Evolutionary conservation across 1,140 invertebrate species (phyloP), one percentile per base, ranked within the genome.

Genomic region (Phthorimaea operculella): DNA sequence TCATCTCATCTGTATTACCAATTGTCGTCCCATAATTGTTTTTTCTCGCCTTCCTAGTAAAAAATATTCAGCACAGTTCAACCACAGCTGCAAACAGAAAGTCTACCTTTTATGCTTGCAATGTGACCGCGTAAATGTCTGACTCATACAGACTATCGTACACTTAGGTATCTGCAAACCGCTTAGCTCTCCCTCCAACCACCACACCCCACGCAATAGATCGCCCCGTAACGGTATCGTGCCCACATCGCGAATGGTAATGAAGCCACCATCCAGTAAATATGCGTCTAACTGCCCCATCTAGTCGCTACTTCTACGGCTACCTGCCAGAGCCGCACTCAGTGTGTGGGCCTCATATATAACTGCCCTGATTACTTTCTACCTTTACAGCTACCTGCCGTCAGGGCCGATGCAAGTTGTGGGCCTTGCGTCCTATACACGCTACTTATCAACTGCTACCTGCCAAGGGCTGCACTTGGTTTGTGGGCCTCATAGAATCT

Each of bases 231-330:
- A 47, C 12, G 44, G 15, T 47, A 47, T 16, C 44, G 44, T 47
- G 9, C 15, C 15, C 44, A 17, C 44, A 47, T 47, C 44, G 44
- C 44, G 16, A 47, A 47, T 47, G 44, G 44, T 47, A 47, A 47
- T 47, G 44, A 47, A 47, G 44, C 44, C 15, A 15, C 44, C 44
- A 47, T 47, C 8, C 16, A 47, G 44, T 47, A 47, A 47, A 47
- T 47, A 47, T 47, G 44, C 44, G 11, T 16, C 11, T 47, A 47
- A 47, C 44, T 47, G 44, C 16, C 12, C 44, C 44, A 9, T 9
- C 12, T 16, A 47, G 2, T 17, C 16, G 44, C n/a, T 47, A 47
- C 44, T 47, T 16, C 16, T 47, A 15, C 6, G 14, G 36, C 10
- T 39, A 39, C 36, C n/a, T 10, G 36, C 36, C n/a, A n/a, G 10